Evolutionary conservation across 2,113 vertebrate genomes (phyloP), one percentile per base, ranked within the genome.

Genomic region (Chaenocephalus aceratus): DNA sequence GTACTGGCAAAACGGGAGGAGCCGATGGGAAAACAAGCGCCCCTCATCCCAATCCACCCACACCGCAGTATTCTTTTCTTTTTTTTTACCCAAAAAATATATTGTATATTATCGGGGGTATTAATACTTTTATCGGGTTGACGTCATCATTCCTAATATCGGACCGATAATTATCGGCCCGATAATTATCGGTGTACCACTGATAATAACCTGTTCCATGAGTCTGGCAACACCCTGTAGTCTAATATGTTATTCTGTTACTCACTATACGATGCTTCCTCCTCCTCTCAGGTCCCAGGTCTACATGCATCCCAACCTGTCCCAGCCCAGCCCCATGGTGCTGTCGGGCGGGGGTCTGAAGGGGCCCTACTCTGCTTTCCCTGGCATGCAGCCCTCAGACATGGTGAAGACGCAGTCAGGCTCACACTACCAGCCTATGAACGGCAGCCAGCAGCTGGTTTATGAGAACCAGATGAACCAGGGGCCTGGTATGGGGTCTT

Each of bases 291-390:
- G 98, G 88, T 99, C 98, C 91, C 98, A 97, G 95, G 96, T 99
- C 89, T 99, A 99, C 88, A 98, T 99, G 98, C 98, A 99, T 82
- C 98, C 97, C 82, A 99, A 97, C 95, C 94, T 99, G 84, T 99
- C 98, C 10, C 98, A 99, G 4, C 96, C 97, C 84, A 99, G 91
- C 90, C 95, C 98, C 80, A 97, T 99, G 97, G 97, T 99, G 87
- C 95, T 99, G 77, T 96, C 98, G 0, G 97, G 97, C 0, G 97
- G 97, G 75, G 97, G 94, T 74, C 93, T 99, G 69, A 99, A 99
- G 85, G 95, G 97, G 56, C 97, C 97, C 0, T 99, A 99, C 89
- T 98, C 98, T 0, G 94, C 97, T 11, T 99, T 99, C 80, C 97
- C 98, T 0, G 97, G 97, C 87, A 97, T 99, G 96, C 97, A 98